These are phyloP conservation scores for Ophion costatus DNA, from an alignment of 2,888 invertebrate genomes.

Conservation along the genomic window DNA sequence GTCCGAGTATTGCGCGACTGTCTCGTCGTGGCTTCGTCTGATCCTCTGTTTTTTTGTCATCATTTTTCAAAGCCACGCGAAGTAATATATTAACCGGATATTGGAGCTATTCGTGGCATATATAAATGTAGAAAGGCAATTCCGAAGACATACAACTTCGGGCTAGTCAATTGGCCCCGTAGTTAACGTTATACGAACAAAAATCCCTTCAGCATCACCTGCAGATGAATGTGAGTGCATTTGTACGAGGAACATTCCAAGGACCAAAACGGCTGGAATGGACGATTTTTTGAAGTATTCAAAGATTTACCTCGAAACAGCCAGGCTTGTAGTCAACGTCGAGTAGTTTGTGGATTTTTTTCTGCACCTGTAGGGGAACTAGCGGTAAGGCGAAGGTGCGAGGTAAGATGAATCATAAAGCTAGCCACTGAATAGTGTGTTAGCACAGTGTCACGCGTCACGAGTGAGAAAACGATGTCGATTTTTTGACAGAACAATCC, in stretches of 20 bases:
- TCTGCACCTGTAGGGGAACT: background rate
- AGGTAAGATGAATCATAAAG: no score
- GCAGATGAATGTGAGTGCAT: background rate
- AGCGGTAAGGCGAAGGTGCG: no score
- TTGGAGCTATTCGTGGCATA: constrained; percentile 14
- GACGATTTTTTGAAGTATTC: background rate
- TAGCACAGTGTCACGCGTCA: no score
- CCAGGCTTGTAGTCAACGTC: background rate
- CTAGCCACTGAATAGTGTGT: no score
- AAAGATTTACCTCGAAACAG: background rate
- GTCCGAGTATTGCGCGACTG: constrained; percentile 41
- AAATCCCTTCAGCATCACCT: background rate
- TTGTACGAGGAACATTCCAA: background rate
- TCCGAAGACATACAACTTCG: background rate
- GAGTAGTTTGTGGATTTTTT: background rate
- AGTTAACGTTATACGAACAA: background rate
- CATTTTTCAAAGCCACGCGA: constrained; percentile 18
- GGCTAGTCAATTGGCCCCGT: background rate
- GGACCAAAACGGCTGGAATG: background rate
- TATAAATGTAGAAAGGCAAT: background rate
- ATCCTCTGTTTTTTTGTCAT: constrained; percentile 12
- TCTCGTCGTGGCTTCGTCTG: constrained; percentile 20
- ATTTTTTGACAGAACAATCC: no score
- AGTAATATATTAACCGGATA: constrained; percentile 55
- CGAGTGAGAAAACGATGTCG: no score